Base-by-base conservation (phyloP, 2,888 invertebrate species). In the Pandemis heparana region DNA sequence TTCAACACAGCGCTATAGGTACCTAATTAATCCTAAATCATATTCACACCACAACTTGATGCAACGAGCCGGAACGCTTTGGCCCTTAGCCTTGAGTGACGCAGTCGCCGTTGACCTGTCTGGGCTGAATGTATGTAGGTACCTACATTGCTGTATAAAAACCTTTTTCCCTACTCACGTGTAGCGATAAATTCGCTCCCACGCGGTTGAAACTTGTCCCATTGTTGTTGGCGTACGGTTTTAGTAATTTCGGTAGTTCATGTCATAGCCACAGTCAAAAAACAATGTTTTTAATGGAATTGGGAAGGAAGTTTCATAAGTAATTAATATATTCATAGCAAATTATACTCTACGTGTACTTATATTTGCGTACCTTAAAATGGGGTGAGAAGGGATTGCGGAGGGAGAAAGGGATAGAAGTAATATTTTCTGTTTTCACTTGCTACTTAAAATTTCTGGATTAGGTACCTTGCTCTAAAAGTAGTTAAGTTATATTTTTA, bases 171-270 rank as follows among this genome's bases (percentile, higher is more conserved):
- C 56, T 51, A 48, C 65, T 60, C 43, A 43, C 59, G 46, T 56
- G 63, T 59, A 70, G 69, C 69, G 76, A 74, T 83, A 87, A 85
- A 83, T 85, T 79, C 82, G 79, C 79, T 83, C 85, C 79, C 84
- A 86, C 83, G 82, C 80, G 74, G 68, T 77, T 75, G 75, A 74
- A 77, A 75, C 80, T 81, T 81, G 76, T 80, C 72, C 79, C 75
- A 80, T 80, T 81, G 81, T 76, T 74, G 77, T 77, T 59, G 39
- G 53, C 53, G 53, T 53, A 62, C 66, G 10, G 12, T 41, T 63
- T 14, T 38, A 38, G 9, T 53, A 59, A 46, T 68, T 39, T 51
- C 61, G 41, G 48, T 16, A 41, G 14, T 9, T 64, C 14, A 46
- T 12, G 32, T 46, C 8, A n/a, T 16, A n/a, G 10, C 32, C 23